Base-by-base conservation (phyloP, 1,140 invertebrate species). In the Rhizoglyphus robini region DNA sequence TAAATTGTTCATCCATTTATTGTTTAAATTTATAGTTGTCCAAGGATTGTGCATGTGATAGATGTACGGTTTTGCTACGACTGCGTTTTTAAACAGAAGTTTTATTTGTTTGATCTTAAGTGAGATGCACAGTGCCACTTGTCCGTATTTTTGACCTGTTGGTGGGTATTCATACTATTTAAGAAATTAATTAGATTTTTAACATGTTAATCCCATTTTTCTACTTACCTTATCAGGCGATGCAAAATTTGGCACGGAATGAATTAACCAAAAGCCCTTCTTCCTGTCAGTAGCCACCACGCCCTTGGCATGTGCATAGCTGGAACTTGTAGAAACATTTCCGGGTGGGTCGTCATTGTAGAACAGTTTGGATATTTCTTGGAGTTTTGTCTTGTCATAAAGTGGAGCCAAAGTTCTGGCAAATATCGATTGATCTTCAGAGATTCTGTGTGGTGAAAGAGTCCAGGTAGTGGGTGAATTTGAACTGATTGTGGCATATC, bases 181-280 rank as follows among this genome's bases (percentile, higher is more conserved):
- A n/a, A n/a, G n/a, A n/a, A n/a, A n/a, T n/a, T n/a, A n/a, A n/a
- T n/a, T n/a, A n/a, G n/a, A n/a, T n/a, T n/a, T n/a, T n/a, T n/a
- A n/a, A n/a, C n/a, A n/a, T n/a, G n/a, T n/a, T n/a, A n/a, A n/a
- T n/a, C n/a, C n/a, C n/a, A n/a, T n/a, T n/a, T n/a, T n/a, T n/a
- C n/a, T n/a, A n/a, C n/a, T n/a, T n/a, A n/a, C n/a, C n/a, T 74
- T 15, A 75, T 72, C n/a, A 30, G 25, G 15, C 8, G 13, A 70
- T 13, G 88, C 88, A 77, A 85, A 96, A 70, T 83, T 81, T 0
- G 92, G 92, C 15, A 92, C 87, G 60, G 90, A 95, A 74, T 96
- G 92, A n/a, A 94, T 81, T 47, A 96, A 72, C 90, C 91, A 96
- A 70, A 93, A 82, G 2, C 90, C 90, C 31, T 80, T 79, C 4